Conservation (phyloP, 1,140 invertebrate genomes). For the Drosophila tropicalis region DNA sequence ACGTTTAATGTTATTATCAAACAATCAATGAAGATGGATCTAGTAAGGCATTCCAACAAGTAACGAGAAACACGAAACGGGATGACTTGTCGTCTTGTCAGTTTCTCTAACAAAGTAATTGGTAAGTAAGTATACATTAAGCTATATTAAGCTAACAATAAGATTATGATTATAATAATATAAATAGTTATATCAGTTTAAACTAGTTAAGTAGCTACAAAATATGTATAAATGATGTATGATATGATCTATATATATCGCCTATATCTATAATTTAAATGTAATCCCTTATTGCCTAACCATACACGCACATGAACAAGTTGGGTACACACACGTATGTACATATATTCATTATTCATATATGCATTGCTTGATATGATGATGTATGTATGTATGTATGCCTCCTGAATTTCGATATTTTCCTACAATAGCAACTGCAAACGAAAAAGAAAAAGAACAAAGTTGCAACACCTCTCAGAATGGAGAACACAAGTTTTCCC, state of each 20-base stretch:
- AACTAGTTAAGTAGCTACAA: neutral
- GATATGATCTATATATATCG: neutral
- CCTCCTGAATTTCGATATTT: neutral
- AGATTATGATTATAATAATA: neutral
- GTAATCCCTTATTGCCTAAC: conserved; percentile 1
- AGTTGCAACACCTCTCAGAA: conserved; percentile 2
- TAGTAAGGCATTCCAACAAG: conserved; percentile 47
- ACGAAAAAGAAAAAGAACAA: neutral
- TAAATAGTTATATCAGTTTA: too few species aligned
- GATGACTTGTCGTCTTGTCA: neutral
- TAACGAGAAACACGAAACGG: neutral
- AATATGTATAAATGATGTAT: neutral
- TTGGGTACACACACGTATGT: neutral
- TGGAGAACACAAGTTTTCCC: conserved; percentile 46
- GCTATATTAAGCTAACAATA: conserved; percentile 38
- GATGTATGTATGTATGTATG: conserved; percentile 10
- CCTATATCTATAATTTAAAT: neutral
- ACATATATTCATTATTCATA: neutral
- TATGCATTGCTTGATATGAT: neutral
- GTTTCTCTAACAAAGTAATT: conserved; percentile 4
- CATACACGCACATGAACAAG: neutral
- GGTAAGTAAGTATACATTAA: conserved; percentile 17
- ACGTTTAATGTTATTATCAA: conserved; percentile 19
- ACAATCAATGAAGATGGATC: conserved; percentile 34
- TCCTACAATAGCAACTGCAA: neutral